Evolutionary conservation across 1,140 invertebrate species (phyloP).

Genomic region (Eurosta solidaginis): DNA sequence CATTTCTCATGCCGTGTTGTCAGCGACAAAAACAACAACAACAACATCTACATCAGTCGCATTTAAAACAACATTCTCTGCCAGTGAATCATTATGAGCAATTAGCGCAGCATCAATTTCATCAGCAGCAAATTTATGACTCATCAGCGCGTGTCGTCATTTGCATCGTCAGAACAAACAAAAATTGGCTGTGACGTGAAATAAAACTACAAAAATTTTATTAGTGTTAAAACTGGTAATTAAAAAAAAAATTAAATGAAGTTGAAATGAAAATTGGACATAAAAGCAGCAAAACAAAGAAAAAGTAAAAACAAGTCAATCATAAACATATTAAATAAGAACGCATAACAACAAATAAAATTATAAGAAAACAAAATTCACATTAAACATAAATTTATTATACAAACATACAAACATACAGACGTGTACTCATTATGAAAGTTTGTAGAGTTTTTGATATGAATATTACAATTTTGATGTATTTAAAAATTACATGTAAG

Average conservation of each 20-base stretch:
- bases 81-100: constrained; percentile 29
- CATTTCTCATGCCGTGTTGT: constrained; percentile 3
- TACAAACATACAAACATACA: background rate
- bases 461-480: background rate
- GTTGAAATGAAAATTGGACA: no score
- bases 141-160: constrained; percentile 18
- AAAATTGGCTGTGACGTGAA: constrained; percentile 60
- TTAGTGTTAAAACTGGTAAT: background rate
- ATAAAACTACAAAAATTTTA: constrained; percentile 36
- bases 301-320: no score
- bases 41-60: background rate
- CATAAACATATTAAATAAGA: no score
- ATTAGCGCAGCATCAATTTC: constrained; percentile 25
- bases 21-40: constrained; percentile 27
- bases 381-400: constrained; percentile 2
- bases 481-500: background rate
- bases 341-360: background rate
- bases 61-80: background rate
- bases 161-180: constrained; percentile 53
- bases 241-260: background rate
- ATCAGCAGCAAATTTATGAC: constrained; percentile 33
- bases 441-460: background rate
- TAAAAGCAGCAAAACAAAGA: no score
- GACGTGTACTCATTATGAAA: background rate
- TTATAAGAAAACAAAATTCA: constrained; percentile 20